Base-by-base conservation (phyloP, 2,888 invertebrate species). In the Lissonota sp. region DNA sequence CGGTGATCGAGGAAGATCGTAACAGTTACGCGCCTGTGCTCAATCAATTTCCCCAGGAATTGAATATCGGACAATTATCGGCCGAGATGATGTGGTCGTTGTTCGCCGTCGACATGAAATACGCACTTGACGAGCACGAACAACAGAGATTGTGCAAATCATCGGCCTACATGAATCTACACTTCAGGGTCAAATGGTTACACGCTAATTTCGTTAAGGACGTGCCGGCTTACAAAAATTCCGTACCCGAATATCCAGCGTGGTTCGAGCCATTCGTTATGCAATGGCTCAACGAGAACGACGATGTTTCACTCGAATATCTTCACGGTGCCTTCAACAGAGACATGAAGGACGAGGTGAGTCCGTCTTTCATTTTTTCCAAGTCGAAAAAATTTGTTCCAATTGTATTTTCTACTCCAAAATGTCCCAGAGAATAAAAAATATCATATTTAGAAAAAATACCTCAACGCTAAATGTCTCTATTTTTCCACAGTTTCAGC, bases 251-350 rank as follows among this genome's bases (percentile, higher is more conserved):
- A 92, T 99, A 99, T 93, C 99, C 99, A 0, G 98, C 98, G 89
- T 99, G 99, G 99, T 99, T 99, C 93, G 99, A 99, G 93, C 99
- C 99, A n/a, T 99, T 99, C 93, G 99, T 99, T 57, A 99, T 99
- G 99, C 99, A 99, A 93, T 99, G 99, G 99, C 95, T 99, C 53
- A 99, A 99, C 91, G 99, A 99, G 93, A 99, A 99, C 92, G 99
- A 99, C 91, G 99, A 99, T 88, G 99, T 99, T 0, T 99, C 99
- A 0, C 94, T 99, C 90, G 99, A 99, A 93, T 99, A 99, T 93
- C 96, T 99, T 85, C 97, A 99, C 92, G 99, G 99, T 93, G 99
- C 99, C 88, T 99, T 99, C 93, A 98, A 97, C 92, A 96, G 99
- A 92, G 99, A 99, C 94, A 98, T 98, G 93, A 97, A 97, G 93